Percentiles rank a stretch among this genome's conserved stretches.
These are phyloP conservation scores for Cochlearius cochlearius DNA, from an alignment of 2,113 vertebrate species.

Conservation along the genomic window DNA sequence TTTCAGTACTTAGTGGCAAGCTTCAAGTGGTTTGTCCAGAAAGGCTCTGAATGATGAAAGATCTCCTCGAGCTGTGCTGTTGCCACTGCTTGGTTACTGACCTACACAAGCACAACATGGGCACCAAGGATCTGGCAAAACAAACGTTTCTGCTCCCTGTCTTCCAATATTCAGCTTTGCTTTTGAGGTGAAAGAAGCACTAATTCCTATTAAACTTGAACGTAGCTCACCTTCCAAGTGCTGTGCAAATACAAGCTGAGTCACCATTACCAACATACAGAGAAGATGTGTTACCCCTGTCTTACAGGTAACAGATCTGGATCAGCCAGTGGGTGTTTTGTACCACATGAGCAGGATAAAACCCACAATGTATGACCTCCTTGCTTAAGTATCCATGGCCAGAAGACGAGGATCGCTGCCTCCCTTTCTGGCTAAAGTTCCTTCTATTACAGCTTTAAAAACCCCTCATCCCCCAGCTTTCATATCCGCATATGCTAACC, in stretches of 20 bases:
- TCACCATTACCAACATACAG: neutral
- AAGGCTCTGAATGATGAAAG: neutral
- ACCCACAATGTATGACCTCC: neutral
- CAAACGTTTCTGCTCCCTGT: neutral
- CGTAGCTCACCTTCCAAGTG: neutral
- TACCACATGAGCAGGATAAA: neutral
- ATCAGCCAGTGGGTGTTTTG: neutral
- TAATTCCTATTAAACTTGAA: neutral
- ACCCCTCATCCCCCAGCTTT: neutral
- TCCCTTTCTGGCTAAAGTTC: neutral
- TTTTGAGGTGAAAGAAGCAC: neutral
- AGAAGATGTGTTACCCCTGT: neutral
- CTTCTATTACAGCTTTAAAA: neutral
- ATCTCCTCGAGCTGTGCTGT: neutral
- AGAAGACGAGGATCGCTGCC: neutral
- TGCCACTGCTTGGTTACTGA: slow-evolving; percentile 9
- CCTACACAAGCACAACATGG: neutral
- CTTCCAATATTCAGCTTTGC: neutral
- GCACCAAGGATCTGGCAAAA: neutral
- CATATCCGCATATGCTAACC: neutral
- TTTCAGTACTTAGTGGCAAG: neutral
- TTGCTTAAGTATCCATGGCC: neutral
- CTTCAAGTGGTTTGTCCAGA: neutral
- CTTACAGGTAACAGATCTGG: neutral
- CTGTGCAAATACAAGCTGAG: neutral